Evolutionary conservation across 2,113 vertebrate species (phyloP), one percentile per base, ranked within the genome.

Genomic region (Hemiprocne comata): DNA sequence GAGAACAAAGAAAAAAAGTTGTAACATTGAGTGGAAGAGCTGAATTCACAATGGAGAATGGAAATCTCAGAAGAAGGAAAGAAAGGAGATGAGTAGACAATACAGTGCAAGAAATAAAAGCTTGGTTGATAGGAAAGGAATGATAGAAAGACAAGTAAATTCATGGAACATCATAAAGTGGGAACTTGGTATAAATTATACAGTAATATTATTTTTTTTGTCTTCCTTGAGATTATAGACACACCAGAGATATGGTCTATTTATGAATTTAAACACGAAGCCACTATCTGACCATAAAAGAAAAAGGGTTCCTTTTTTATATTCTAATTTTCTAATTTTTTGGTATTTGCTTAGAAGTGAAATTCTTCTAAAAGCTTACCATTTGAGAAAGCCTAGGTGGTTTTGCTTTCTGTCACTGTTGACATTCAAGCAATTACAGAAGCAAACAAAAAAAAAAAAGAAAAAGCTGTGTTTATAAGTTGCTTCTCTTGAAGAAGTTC

Each of bases 261-360:
- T 71, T 66, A 57, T 46, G 25, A 46, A 82, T 75, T 83, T 92
- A 19, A n/a, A 34, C 23, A 38, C 34, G 9, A 21, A 82, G 14
- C 7, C 13, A 58, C 54, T 55, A 53, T 42, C 31, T 55, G 40
- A 58, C 23, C 17, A 26, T 38, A 53, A 73, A 67, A 46, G 21
- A 40, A 66, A 74, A 65, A 4, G 2, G 0, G 1, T 25, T 78
- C 1, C 2, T 61, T 24, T 40, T 1, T 46, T 61, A 13, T 70
- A 13, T 17, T 12, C 1, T 16, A n/a, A 1, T 11, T 55, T 42
- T 11, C 34, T 48, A 1, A 1, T 12, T 42, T 73, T 11, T 42
- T 42, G 9, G 40, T 21, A 24, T 67, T 19, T 61, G 5, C 62
- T 77, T 70, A 61, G 26, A 76, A 55, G 18, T 31, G 3, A 64